These are phyloP conservation scores for Caenorhabditis becei DNA, from an alignment of 2,888 invertebrate genomes.

Conservation along the genomic window DNA sequence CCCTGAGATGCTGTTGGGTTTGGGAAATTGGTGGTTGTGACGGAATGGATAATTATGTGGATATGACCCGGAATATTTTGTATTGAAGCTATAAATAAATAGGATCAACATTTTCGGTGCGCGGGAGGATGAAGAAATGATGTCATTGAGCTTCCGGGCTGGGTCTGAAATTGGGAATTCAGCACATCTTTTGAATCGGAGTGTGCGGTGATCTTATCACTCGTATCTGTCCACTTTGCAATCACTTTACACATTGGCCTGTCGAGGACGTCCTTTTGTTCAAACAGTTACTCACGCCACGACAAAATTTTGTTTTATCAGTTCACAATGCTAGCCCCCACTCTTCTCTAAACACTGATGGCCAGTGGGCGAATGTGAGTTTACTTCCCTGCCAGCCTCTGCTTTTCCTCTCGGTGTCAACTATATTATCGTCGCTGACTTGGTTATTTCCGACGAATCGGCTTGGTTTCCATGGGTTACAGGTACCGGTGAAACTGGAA, in stretches of 20 bases:
- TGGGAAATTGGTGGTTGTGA: neutral
- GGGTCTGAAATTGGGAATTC: too few species aligned
- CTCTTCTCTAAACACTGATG: neutral
- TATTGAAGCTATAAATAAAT: neutral
- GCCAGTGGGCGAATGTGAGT: neutral
- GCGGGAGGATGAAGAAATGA: slow-evolving; percentile 7
- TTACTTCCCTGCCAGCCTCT: neutral
- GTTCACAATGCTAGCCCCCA: too few species aligned
- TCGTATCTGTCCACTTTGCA: too few species aligned
- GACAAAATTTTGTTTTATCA: too few species aligned
- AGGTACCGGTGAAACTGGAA: neutral
- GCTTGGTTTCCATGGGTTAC: slow-evolving; percentile 23
- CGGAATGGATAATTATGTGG: slow-evolving; percentile 29
- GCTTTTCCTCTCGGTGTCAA: neutral
- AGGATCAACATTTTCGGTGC: neutral
- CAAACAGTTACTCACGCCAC: neutral
- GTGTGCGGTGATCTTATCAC: too few species aligned
- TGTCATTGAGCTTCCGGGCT: slow-evolving; percentile 20
- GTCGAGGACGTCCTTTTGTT: neutral
- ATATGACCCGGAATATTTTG: slow-evolving; percentile 29
- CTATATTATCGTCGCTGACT: neutral
- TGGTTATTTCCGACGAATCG: neutral
- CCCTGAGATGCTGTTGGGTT: slow-evolving; percentile 2
- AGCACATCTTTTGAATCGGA: too few species aligned
- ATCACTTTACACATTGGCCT: neutral